These are phyloP conservation scores for Sminthurides bifidus DNA, from an alignment of 1,140 invertebrate species.

Conservation along the genomic window DNA sequence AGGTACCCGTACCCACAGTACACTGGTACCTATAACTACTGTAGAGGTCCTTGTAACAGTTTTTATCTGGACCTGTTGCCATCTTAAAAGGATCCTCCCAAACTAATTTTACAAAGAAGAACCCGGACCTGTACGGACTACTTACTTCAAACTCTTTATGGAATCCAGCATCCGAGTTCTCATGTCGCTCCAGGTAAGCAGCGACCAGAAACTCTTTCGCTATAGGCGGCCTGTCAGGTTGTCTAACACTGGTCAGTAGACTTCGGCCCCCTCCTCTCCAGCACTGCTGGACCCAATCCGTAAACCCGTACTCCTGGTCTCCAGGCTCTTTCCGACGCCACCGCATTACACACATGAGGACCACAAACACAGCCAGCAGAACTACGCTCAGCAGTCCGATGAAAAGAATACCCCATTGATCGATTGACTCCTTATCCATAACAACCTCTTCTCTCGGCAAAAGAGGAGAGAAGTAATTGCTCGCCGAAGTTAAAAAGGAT, in stretches of 20 bases:
- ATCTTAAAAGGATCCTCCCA: no score
- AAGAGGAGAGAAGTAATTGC: no score
- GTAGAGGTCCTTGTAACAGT: no score
- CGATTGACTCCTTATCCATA: no score
- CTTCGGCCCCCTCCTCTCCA: no score
- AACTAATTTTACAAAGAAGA: slow-evolving; percentile 5
- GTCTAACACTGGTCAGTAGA: slow-evolving; percentile 50
- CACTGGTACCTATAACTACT: no score
- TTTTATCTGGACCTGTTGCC: background rate
- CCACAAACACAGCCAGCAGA: slow-evolving; percentile 50
- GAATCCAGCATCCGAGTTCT: slow-evolving; percentile 77
- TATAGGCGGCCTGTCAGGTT: slow-evolving; percentile 70
- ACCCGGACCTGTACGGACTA: background rate
- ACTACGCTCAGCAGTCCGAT: slow-evolving; percentile 50
- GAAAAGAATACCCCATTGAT: slow-evolving; percentile 37
- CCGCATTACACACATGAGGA: slow-evolving; percentile 56
- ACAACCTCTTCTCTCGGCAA: no score
- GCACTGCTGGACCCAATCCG: slow-evolving; percentile 35
- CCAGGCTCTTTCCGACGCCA: slow-evolving; percentile 56
- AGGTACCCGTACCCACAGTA: no score
- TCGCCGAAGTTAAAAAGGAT: no score
- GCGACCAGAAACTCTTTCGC: slow-evolving; percentile 53
- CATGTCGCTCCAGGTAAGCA: slow-evolving; percentile 63
- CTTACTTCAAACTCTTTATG: slow-evolving; percentile 62
- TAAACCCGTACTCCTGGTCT: slow-evolving; percentile 63